These are phyloP conservation scores for Pollimyrus isidori DNA, from an alignment of 2,113 vertebrate genomes.

Conservation along the genomic window DNA sequence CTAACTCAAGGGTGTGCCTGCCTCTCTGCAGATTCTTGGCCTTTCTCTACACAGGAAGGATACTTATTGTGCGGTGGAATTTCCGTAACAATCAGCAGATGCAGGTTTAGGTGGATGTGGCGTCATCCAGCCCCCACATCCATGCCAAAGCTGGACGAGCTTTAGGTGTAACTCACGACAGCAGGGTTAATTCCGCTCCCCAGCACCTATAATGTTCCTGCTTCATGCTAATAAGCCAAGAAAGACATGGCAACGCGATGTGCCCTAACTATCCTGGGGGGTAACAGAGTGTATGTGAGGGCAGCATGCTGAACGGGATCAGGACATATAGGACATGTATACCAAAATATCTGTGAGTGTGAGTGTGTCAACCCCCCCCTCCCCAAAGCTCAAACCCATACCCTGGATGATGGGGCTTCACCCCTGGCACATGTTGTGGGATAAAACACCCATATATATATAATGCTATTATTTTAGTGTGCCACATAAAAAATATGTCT, in stretches of 20 bases:
- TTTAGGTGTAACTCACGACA: slow-evolving; percentile 37
- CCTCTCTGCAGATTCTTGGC: not conserved
- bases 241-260: no score
- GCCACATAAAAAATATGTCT: not conserved
- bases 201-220: slow-evolving; percentile 40
- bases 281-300: not conserved
- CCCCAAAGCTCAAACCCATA: not conserved
- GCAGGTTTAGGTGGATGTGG: not conserved
- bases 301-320: not conserved
- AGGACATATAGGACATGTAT: not conserved
- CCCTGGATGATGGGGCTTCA: not conserved
- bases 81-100: not conserved
- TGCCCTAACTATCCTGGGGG: no score
- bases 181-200: slow-evolving; percentile 47
- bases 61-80: not conserved
- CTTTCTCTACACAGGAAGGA: not conserved
- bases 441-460: no score
- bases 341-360: not conserved
- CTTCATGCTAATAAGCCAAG: slow-evolving; percentile 11
- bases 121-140: no score
- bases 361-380: not conserved
- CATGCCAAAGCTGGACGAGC: not conserved
- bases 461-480: no score
- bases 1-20: not conserved
- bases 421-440: not conserved